Evolutionary conservation across 1,140 invertebrate genomes (phyloP), one percentile per base, ranked within the genome.

Genomic region (Stenopsyche tienmushanensis): DNA sequence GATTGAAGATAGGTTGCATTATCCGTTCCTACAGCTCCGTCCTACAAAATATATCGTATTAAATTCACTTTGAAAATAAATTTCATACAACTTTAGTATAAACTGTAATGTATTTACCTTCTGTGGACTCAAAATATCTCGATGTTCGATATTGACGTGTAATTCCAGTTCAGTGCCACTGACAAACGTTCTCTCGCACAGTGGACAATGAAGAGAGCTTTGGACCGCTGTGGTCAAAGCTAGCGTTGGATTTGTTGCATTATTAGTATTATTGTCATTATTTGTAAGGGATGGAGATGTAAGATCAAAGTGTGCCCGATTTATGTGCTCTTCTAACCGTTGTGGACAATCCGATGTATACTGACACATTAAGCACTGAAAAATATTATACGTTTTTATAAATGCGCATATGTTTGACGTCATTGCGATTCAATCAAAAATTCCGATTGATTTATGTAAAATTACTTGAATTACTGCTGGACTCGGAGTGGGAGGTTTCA

Each of bases 121-220:
- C 62, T 80, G 78, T 8, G 80, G 80, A 71, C 80, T 80, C 63
- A 80, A 71, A 65, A 81, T 81, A 72, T 81, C 80, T 25, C 76
- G 74, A 74, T 94, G 91, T 73, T 91, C 90, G 20, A 91, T 88
- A 76, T 93, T 93, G 0, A 94, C 91, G 75, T 94, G 92, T 8
- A 92, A 74, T 76, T 93, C 90, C 21, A 94, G 82, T 74, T 91
- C 90, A n/a, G 87, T 85, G 8, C 85, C 85, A 64, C 87, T 86
- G 18, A 84, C 81, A 76, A 91, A 93, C 39, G 85, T 85, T 67
- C 84, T 84, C 66, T 87, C 79, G 74, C 90, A 91, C 25, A 91
- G 82, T 1, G 90, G 90, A 75, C 89, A 93, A 39, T 82, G 78
- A 58, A 78, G 82, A 0, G 72, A 71, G n/a, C 72, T 71, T 44